Base-by-base conservation (phyloP, 2,113 vertebrate species). In the Anolis carolinensis region DNA sequence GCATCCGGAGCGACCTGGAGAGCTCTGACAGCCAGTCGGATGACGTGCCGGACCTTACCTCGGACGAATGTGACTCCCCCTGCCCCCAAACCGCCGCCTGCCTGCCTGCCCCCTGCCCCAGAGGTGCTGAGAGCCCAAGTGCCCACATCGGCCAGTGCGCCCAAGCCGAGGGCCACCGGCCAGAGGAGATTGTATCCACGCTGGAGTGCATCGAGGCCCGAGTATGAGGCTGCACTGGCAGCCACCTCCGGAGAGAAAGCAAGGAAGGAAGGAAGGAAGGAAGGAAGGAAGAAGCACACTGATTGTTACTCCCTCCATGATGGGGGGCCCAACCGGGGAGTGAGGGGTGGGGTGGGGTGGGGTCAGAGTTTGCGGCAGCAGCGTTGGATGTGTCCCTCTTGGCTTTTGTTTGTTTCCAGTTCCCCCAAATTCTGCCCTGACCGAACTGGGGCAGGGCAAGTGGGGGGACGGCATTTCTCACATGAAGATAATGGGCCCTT, bases 11-110 rank as follows among this genome's bases (percentile, higher is more conserved):
- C 16, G 99, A 99, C 96, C 97, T 98, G 96, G 98, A 99, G 95
- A 98, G 98, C 96, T 99, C 98, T 0, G 99, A 99, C 95, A 98
- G 98, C 1, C 99, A 99, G 90, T 99, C 99, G 0, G 99, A 99
- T 1, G 98, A 99, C 68, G 98, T 99, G 88, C 98, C 98, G 0
- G 99, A 99, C 95, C 95, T 99, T 82, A 98, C 98, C 75, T 99
- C 98, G 1, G 99, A 99, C 50, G 99, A 99, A 89, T 98, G 98
- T 11, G 98, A 98, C 93, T 98, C 98, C 67, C 98, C 98, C 30
- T 97, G 82, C 81, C 96, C 95, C 2, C 96, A 95, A 81, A 93
- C 95, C 55, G 92, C 95, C 70, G 86, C 92, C 92, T 94, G 91
- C 90, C 95, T 96, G 2, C 91, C 91, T 0, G 94, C 94, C 84